Evolutionary conservation across 2,797 vertebrate species (phyloP).

Genomic region (Microctenopoma steveboyesi): DNA sequence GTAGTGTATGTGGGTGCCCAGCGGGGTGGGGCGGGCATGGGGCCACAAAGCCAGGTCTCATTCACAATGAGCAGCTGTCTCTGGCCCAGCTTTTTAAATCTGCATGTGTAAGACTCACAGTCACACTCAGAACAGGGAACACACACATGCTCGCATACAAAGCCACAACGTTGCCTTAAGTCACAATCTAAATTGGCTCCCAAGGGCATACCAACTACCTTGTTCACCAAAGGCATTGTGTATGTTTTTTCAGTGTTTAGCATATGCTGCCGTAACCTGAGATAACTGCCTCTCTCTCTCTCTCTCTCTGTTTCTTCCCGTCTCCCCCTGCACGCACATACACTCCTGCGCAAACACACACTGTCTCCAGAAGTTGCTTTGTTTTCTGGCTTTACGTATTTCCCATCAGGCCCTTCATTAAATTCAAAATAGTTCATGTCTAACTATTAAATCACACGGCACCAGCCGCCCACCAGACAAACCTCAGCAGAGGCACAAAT

Average conservation of each 20-base stretch:
- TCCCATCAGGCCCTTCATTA: slow-evolving; percentile 92
- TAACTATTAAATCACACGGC: slow-evolving; percentile 80
- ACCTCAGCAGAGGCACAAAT: slow-evolving; percentile 56
- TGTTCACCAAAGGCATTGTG: slow-evolving; percentile 91
- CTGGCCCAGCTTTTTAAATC: background rate
- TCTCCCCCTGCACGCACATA: slow-evolving; percentile 24
- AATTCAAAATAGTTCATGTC: slow-evolving; percentile 89
- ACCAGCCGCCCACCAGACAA: slow-evolving; percentile 74
- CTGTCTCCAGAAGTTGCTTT: slow-evolving; percentile 81
- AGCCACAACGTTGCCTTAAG: slow-evolving; percentile 87
- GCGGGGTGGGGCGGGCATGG: too few species aligned
- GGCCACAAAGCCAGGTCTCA: background rate
- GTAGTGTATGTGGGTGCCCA: too few species aligned
- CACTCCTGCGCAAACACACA: slow-evolving; percentile 46
- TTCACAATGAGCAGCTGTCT: background rate
- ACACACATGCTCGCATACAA: slow-evolving; percentile 58
- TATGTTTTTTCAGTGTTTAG: slow-evolving; percentile 91
- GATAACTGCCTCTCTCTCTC: slow-evolving; percentile 69
- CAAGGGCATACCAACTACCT: slow-evolving; percentile 90
- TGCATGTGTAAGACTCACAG: slow-evolving; percentile 42
- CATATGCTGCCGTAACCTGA: slow-evolving; percentile 91
- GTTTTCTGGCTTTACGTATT: slow-evolving; percentile 84
- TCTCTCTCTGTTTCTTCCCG: slow-evolving; percentile 44
- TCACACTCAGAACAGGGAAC: slow-evolving; percentile 24
- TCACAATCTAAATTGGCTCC: slow-evolving; percentile 96